Base-by-base conservation (phyloP, 2,888 invertebrate genomes). In the Flexamia atlantica region DNA sequence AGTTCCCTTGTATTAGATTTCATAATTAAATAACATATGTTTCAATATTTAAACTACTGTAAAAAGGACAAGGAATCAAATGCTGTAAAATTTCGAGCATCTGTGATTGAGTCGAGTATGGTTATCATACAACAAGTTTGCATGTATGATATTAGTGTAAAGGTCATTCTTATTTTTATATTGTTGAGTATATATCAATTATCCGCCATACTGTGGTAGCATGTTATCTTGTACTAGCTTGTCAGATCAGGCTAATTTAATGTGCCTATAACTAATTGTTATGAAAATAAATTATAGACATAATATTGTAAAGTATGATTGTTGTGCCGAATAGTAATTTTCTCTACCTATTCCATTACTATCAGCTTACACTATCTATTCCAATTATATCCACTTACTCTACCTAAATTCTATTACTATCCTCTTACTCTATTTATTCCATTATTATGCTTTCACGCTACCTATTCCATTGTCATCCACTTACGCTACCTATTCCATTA, bases 81-180 rank as follows among this genome's bases (percentile, higher is more conserved):
- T 64, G 30, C 25, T 4, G 14, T 30, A 12, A 53, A 4, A 57
- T 20, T 23, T 28, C 1, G 17, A 28, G 14, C 14, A 64, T 25
- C 64, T 64, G 28, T 64, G 28, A 64, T 64, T 64, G 64, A 28
- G 64, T 64, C 30, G 28, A 7, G 14, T 57, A 57, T 23, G 57
- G 57, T 23, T 64, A 14, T 28, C 12, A 12, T 28, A 64, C 25
- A 17, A 25, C 25, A 64, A 14, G 64, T 64, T 2, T 64, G 64
- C 64, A 64, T 57, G 57, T 57, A 57, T 64, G 28, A 64, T 64
- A 64, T 30, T 64, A 64, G 64, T 64, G 64, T 64, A 28, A 64
- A 64, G 64, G 64, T 12, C 64, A 64, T 64, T 64, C 64, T 64
- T 64, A 64, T 64, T 64, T 64, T 64, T 64, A 64, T 64, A 64